A percentile compares a stretch with the other conserved stretches of the same genome.
These are phyloP conservation scores for Labroides dimidiatus DNA, from an alignment of 2,797 vertebrate genomes.

Conservation along the genomic window DNA sequence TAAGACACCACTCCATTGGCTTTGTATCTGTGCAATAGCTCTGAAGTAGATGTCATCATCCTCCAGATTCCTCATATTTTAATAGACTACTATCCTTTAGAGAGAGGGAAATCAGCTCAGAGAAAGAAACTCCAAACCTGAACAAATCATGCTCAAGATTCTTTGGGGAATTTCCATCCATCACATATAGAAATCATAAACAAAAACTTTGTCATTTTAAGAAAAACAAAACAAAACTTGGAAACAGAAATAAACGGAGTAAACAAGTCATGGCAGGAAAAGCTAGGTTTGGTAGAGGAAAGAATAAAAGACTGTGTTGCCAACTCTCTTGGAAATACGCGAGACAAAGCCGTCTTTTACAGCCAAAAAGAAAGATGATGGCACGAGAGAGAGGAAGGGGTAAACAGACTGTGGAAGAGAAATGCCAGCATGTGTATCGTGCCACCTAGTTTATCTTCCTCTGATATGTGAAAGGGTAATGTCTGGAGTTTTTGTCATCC, in stretches of 20 bases:
- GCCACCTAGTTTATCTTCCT: constrained; percentile 47
- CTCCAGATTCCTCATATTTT: constrained; percentile 50
- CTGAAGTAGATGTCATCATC: constrained; percentile 65
- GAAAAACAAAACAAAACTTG: not conserved
- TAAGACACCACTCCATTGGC: constrained; percentile 29
- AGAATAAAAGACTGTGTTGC: constrained; percentile 5
- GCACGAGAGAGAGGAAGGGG: constrained; percentile 5
- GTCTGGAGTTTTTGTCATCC: constrained; percentile 49
- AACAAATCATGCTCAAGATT: constrained; percentile 25
- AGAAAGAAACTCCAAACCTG: constrained; percentile 28
- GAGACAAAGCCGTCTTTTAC: constrained; percentile 31
- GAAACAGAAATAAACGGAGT: not conserved
- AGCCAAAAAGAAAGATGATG: constrained; percentile 35
- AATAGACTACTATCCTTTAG: constrained; percentile 43
- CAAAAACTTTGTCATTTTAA: constrained; percentile 18
- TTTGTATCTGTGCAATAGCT: constrained; percentile 40
- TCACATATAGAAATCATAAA: constrained; percentile 29
- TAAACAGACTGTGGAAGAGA: constrained; percentile 31
- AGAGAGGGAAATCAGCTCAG: constrained; percentile 18
- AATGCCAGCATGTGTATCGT: constrained; percentile 29
- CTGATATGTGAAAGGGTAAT: constrained; percentile 53
- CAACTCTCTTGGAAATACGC: constrained; percentile 42
- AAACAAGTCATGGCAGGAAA: not conserved
- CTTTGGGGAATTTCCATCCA: constrained; percentile 25
- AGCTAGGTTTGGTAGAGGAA: not conserved